Conservation (phyloP, 2,888 invertebrate species). For the Tinea pellionella region DNA sequence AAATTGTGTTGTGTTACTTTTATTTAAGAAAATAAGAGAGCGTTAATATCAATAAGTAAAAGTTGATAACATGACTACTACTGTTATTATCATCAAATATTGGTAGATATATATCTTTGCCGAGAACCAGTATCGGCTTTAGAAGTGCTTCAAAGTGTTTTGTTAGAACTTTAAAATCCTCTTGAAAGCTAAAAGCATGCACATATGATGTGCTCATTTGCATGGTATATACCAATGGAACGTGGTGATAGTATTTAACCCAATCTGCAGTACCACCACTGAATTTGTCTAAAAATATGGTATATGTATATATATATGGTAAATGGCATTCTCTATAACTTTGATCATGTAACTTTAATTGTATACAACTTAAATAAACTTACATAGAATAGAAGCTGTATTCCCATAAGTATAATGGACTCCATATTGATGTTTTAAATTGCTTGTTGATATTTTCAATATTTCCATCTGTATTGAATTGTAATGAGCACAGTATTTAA, state of each 20-base stretch:
- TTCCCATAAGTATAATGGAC: slow-evolving; percentile 35
- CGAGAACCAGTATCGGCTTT: slow-evolving; percentile 34
- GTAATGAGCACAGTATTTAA: background rate
- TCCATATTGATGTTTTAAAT: slow-evolving; percentile 28
- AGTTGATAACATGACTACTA: background rate
- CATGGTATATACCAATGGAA: slow-evolving; percentile 47
- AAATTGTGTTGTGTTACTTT: background rate
- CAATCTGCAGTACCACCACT: slow-evolving; percentile 52
- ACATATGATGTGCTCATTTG: slow-evolving; percentile 30
- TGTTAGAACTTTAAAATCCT: slow-evolving; percentile 29
- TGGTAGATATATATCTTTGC: slow-evolving; percentile 45
- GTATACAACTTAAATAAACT: slow-evolving; percentile 22
- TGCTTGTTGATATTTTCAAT: slow-evolving; percentile 30
- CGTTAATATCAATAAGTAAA: too few species aligned
- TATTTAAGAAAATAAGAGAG: too few species aligned
- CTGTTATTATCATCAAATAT: slow-evolving; percentile 28
- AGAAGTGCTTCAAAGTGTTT: slow-evolving; percentile 34
- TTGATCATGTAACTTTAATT: background rate
- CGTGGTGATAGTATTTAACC: slow-evolving; percentile 48
- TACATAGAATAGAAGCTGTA: slow-evolving; percentile 38
- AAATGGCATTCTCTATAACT: too few species aligned
- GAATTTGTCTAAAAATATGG: slow-evolving; percentile 36
- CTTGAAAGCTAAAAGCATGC: slow-evolving; percentile 25
- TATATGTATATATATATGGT: too few species aligned
- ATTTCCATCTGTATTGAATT: slow-evolving; percentile 38